Conservation (phyloP, 2,888 invertebrate species). For the Carcina quercana region DNA sequence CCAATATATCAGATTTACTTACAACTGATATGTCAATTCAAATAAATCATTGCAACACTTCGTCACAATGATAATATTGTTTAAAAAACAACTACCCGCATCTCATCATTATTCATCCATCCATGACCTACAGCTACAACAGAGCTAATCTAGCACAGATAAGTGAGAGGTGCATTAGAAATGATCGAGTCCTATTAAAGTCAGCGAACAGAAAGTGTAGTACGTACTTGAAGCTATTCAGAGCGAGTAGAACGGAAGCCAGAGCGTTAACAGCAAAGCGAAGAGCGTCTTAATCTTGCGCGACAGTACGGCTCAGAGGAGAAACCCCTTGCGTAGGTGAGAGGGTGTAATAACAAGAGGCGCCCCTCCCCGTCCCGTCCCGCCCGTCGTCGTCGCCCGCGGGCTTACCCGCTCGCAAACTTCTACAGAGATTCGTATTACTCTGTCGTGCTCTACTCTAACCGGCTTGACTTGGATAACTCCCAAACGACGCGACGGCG, state of each 20-base stretch:
- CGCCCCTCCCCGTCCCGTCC: slow-evolving; percentile 38
- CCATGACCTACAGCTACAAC: too few species aligned
- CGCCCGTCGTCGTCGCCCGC: slow-evolving; percentile 47
- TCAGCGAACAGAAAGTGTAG: slow-evolving; percentile 33
- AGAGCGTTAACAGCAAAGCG: slow-evolving; percentile 57
- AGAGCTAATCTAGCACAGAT: too few species aligned
- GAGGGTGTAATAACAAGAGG: slow-evolving; percentile 70
- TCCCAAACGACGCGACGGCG: slow-evolving; percentile 43
- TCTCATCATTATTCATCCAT: too few species aligned
- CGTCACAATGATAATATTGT: too few species aligned
- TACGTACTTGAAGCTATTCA: slow-evolving; percentile 41
- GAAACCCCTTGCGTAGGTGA: slow-evolving; percentile 67
- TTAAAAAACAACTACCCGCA: too few species aligned
- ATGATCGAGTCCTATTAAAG: slow-evolving; percentile 31
- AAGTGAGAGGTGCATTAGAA: slow-evolving; percentile 15
- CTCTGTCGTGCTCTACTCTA: slow-evolving; percentile 50
- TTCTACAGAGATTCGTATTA: slow-evolving; percentile 63
- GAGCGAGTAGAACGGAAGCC: slow-evolving; percentile 44
- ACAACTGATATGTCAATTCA: too few species aligned
- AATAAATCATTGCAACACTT: too few species aligned
- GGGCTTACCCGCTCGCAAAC: slow-evolving; percentile 52
- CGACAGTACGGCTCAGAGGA: slow-evolving; percentile 55
- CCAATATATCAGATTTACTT: too few species aligned
- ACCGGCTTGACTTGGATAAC: slow-evolving; percentile 57
- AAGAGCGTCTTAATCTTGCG: slow-evolving; percentile 64